Evolutionary conservation across 53 echinoderm and acorn worm genomes (phyloP).

Genomic region (Luidia sarsii): DNA sequence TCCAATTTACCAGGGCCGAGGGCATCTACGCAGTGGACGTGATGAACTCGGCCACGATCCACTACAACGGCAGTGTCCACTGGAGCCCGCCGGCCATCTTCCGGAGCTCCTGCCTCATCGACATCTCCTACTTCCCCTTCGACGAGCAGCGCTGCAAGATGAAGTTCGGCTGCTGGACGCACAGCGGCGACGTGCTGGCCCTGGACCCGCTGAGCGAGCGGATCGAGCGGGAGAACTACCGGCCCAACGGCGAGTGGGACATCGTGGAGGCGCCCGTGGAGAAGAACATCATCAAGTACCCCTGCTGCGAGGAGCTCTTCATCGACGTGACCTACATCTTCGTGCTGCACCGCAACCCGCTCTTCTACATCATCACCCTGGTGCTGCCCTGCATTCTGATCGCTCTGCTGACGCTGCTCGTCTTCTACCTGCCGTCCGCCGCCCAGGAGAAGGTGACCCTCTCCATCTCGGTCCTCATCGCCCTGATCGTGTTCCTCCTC

Average conservation of each 20-base stretch:
- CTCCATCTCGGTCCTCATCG: constrained; percentile 87
- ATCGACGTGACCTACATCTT: constrained; percentile 78
- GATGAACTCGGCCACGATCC: constrained; percentile 75
- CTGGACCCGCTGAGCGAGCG: constrained; percentile 64
- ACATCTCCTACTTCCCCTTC: constrained; percentile 93
- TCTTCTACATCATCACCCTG: constrained; percentile 90
- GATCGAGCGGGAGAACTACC: constrained; percentile 83
- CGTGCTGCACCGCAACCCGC: constrained; percentile 80
- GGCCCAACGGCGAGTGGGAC: constrained; percentile 94
- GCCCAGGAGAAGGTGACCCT: constrained; percentile 97
- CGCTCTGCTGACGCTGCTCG: constrained; percentile 76
- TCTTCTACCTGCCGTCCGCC: constrained; percentile 89
- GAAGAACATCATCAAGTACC: constrained; percentile 75
- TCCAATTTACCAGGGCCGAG: constrained; percentile 88
- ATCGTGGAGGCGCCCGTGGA: constrained; percentile 79
- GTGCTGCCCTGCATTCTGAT: constrained; percentile 92
- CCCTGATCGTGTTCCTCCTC: constrained; percentile 91
- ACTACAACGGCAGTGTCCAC: constrained; percentile 75
- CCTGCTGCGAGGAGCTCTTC: constrained; percentile 81
- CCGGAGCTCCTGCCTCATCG: constrained; percentile 82
- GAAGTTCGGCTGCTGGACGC: constrained; percentile 96
- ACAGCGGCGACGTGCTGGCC: constrained; percentile 80
- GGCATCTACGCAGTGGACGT: constrained; percentile 75
- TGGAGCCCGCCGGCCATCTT: constrained; percentile 95
- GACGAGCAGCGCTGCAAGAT: constrained; percentile 91